Evolutionary conservation across 2,888 invertebrate genomes (phyloP).

Genomic region (Chorisops tibialis): DNA sequence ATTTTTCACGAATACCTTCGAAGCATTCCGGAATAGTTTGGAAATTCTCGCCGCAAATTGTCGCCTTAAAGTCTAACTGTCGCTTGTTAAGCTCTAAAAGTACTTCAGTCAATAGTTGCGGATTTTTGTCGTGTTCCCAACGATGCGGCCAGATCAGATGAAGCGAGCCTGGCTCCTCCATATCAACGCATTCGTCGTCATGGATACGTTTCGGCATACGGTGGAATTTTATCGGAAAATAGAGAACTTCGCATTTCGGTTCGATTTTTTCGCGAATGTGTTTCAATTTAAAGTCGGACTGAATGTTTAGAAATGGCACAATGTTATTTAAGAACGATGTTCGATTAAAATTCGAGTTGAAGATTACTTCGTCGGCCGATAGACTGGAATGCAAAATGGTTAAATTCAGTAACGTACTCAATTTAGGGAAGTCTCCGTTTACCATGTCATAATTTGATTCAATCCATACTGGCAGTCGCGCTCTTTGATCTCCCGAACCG

Average conservation of each 20-base stretch:
- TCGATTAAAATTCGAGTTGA: slow-evolving; percentile 69
- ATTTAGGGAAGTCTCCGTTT: too few species aligned
- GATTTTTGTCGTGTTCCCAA: slow-evolving; percentile 77
- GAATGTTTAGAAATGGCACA: slow-evolving; percentile 59
- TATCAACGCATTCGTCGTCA: slow-evolving; percentile 22
- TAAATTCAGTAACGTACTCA: too few species aligned
- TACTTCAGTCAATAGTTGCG: slow-evolving; percentile 61
- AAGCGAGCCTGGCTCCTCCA: slow-evolving; percentile 39
- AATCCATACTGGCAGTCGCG: slow-evolving; percentile 74
- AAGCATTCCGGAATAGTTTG: slow-evolving; percentile 61
- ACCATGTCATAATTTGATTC: slow-evolving; percentile 71
- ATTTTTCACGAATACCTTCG: slow-evolving; percentile 53
- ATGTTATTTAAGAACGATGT: slow-evolving; percentile 64
- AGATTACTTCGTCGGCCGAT: slow-evolving; percentile 64
- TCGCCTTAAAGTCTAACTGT: slow-evolving; percentile 57
- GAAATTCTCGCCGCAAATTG: slow-evolving; percentile 62
- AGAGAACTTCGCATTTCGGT: slow-evolving; percentile 61
- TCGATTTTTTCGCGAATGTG: slow-evolving; percentile 56
- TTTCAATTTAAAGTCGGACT: slow-evolving; percentile 63
- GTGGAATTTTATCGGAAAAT: slow-evolving; percentile 60
- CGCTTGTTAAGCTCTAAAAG: slow-evolving; percentile 55
- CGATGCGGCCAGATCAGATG: slow-evolving; percentile 73
- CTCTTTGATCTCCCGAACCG: slow-evolving; percentile 61
- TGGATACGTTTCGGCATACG: slow-evolving; percentile 44
- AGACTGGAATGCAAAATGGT: slow-evolving; percentile 52